Evolutionary conservation across 2,797 vertebrate genomes (phyloP).

Genomic region (Melanogrammus aeglefinus): DNA sequence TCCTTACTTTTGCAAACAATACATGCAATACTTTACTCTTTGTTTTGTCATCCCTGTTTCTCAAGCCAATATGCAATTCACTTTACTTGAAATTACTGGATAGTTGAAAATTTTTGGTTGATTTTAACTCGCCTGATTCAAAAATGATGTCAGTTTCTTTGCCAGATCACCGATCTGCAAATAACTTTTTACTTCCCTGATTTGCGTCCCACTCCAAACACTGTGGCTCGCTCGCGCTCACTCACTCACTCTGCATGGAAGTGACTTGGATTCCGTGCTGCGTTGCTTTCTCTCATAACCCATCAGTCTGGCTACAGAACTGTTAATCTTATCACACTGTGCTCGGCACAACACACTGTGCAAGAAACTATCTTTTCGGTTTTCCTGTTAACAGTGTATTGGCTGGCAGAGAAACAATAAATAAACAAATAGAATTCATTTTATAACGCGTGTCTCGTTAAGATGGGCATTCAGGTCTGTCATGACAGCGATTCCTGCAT

Average conservation of each 20-base stretch:
- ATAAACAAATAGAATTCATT: neutral
- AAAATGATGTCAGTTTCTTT: neutral
- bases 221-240: neutral
- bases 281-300: conserved; percentile 47
- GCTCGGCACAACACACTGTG: conserved; percentile 46
- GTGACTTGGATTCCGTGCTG: conserved; percentile 39
- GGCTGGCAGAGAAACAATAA: neutral
- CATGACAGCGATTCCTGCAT: neutral
- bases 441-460: neutral
- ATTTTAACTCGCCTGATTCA: neutral
- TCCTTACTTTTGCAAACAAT: neutral
- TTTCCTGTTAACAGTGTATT: neutral
- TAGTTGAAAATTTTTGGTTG: conserved; percentile 7
- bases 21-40: neutral
- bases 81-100: conserved; percentile 49
- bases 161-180: neutral
- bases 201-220: neutral
- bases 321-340: conserved; percentile 56
- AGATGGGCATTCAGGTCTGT: neutral
- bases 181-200: neutral
- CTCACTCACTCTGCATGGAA: neutral
- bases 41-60: conserved; percentile 9
- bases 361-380: neutral
- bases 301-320: conserved; percentile 60
- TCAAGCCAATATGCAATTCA: conserved; percentile 63